A percentile compares a stretch with the other conserved stretches of the same genome.
Conservation (phyloP, 2,797 vertebrate genomes). For the Acestrorhynchus altus region DNA sequence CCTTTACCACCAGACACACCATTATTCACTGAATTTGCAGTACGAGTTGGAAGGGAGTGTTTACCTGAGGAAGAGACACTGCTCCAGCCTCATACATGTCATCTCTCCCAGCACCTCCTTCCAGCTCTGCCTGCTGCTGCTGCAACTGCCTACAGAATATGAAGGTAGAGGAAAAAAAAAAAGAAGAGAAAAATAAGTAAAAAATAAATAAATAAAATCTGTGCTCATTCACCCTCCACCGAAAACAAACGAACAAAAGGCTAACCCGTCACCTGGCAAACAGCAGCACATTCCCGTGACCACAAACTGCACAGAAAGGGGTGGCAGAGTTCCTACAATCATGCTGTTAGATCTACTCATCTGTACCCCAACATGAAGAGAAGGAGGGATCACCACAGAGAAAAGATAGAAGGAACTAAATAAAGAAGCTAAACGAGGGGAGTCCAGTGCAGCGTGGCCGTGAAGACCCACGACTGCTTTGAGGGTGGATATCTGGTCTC, state of each 20-base stretch:
- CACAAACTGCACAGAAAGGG: slow-evolving; percentile 20
- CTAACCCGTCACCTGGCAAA: slow-evolving; percentile 35
- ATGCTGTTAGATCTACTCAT: slow-evolving; percentile 53
- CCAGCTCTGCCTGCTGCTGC: slow-evolving; percentile 87
- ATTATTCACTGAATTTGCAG: neutral
- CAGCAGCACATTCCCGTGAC: slow-evolving; percentile 28
- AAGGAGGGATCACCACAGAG: slow-evolving; percentile 19
- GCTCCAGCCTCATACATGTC: slow-evolving; percentile 76
- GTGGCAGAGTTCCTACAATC: slow-evolving; percentile 26
- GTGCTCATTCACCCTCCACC: slow-evolving; percentile 33
- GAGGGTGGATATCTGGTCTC: slow-evolving; percentile 71
- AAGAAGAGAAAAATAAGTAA: slow-evolving; percentile 36
- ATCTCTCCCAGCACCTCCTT: slow-evolving; percentile 85
- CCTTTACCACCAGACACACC: neutral
- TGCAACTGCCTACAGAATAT: slow-evolving; percentile 81
- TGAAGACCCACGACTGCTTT: slow-evolving; percentile 55
- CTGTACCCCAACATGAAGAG: slow-evolving; percentile 10
- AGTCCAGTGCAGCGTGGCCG: slow-evolving; percentile 50
- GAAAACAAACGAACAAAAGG: neutral
- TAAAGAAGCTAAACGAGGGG: neutral
- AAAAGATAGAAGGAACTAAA: neutral
- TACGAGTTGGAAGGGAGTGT: neutral
- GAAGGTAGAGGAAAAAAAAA: slow-evolving; percentile 51
- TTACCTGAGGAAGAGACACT: slow-evolving; percentile 75
- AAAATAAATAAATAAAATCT: neutral